These are phyloP conservation scores for Orientallactaga sibirica DNA, from an alignment of 2,797 vertebrate species.

Conservation along the genomic window DNA sequence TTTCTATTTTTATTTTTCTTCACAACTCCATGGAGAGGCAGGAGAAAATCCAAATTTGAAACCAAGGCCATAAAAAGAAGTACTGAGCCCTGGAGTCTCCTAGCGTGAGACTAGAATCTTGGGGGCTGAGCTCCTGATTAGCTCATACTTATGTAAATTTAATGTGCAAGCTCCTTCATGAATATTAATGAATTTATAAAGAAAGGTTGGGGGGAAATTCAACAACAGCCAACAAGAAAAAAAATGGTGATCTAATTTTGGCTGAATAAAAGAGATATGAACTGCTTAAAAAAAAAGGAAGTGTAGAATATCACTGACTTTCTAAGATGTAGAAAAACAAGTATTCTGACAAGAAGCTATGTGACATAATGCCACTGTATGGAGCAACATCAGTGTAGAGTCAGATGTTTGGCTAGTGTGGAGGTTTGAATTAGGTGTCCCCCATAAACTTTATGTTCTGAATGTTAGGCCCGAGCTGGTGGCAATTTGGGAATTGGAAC, in stretches of 20 bases:
- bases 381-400: background rate
- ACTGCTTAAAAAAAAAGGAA: conserved; percentile 57
- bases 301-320: conserved; percentile 4
- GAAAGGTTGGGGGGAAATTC: conserved; percentile 26
- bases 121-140: conserved; percentile 54
- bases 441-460: too few relatives aligned
- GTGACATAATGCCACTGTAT: background rate
- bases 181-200: conserved; percentile 72
- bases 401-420: background rate
- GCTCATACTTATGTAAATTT: conserved; percentile 63
- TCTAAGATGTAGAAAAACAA: background rate
- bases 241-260: conserved; percentile 60
- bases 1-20: conserved; percentile 57
- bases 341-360: background rate
- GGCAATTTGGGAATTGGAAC: too few relatives aligned
- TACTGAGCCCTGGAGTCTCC: conserved; percentile 56
- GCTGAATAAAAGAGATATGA: conserved; percentile 62
- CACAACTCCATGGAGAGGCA: conserved; percentile 19
- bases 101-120: conserved; percentile 64
- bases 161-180: conserved; percentile 60
- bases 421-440: too few relatives aligned
- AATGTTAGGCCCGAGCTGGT: too few relatives aligned
- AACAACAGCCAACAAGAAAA: conserved; percentile 30
- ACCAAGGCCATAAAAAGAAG: conserved; percentile 57
- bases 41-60: conserved; percentile 41